phyloP scores from a whole-genome alignment of 2,888 invertebrate species.

The Saturnia pavonia region DNA sequence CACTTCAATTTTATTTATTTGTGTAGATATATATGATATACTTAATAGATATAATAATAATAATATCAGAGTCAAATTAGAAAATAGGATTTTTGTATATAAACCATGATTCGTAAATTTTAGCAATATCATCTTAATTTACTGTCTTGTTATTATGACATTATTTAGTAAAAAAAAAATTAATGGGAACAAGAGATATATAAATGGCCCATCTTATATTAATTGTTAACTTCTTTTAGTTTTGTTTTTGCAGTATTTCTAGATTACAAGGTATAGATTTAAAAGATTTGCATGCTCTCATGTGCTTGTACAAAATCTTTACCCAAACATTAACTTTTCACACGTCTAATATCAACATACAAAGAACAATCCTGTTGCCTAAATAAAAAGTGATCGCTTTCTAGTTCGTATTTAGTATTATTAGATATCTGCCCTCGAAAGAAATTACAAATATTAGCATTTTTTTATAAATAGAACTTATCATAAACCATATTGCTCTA shows the following conservation, averaged over 20 bases:
- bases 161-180: no score
- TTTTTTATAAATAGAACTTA: not conserved
- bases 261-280: not conserved
- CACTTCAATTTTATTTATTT: no score
- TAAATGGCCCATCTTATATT: no score
- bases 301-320: not conserved
- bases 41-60: no score
- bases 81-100: no score
- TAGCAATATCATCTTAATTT: no score
- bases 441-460: slow-evolving; percentile 5
- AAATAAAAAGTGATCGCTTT: slow-evolving; percentile 18
- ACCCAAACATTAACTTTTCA: not conserved
- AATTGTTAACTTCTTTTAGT: no score
- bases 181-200: no score
- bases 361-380: not conserved
- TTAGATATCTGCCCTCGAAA: slow-evolving; percentile 26
- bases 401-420: slow-evolving; percentile 25
- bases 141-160: no score
- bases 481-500: not conserved
- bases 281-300: not conserved
- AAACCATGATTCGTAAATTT: no score
- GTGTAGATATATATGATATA: no score
- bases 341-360: not conserved
- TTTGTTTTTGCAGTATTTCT: not conserved
- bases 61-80: no score